Evolutionary conservation across 2,797 vertebrate species (phyloP).

Genomic region (Diplodus puntazzo): DNA sequence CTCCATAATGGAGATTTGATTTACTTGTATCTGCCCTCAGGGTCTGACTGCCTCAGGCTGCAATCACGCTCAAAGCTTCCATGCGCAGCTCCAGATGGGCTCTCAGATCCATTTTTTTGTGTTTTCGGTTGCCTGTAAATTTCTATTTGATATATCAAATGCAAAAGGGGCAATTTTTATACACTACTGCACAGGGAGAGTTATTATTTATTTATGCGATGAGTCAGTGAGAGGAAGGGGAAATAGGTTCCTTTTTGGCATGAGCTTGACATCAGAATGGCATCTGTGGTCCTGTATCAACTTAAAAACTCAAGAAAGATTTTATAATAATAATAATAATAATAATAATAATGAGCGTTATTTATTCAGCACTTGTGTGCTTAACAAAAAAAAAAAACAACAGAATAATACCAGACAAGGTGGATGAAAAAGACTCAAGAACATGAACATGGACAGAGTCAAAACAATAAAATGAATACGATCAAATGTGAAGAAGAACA

Average conservation of each 20-base stretch:
- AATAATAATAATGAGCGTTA: no score
- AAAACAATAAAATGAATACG: no score
- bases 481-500: no score
- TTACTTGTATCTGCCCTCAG: slow-evolving; percentile 63
- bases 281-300: not conserved
- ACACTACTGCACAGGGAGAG: not conserved
- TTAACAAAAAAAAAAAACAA: no score
- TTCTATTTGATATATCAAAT: not conserved
- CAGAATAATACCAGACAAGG: no score
- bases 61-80: slow-evolving; percentile 33
- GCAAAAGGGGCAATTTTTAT: not conserved
- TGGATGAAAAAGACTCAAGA: no score
- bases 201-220: slow-evolving; percentile 11
- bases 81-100: slow-evolving; percentile 24
- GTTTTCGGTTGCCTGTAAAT: slow-evolving; percentile 13
- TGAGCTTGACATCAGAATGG: not conserved
- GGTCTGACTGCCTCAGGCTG: slow-evolving; percentile 56
- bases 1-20: slow-evolving; percentile 66
- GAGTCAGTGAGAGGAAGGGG: slow-evolving; percentile 1
- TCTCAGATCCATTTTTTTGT: slow-evolving; percentile 13
- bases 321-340: no score
- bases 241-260: not conserved
- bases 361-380: no score
- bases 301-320: not conserved
- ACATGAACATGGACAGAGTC: no score